Base-by-base conservation (phyloP, 2,113 vertebrate species). In the Oreochromis niloticus region DNA sequence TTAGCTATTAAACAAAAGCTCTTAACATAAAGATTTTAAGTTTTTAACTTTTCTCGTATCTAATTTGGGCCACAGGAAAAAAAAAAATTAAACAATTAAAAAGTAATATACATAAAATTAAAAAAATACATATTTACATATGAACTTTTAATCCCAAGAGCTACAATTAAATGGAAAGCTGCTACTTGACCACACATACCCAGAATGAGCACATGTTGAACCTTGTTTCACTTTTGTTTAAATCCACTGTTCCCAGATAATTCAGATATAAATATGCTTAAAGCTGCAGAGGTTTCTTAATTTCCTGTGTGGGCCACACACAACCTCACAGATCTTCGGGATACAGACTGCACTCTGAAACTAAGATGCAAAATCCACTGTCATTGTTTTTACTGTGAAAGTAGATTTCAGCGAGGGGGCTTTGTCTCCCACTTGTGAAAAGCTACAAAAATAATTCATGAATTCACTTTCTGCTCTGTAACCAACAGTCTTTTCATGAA, bases 221-320 rank as follows among this genome's bases (percentile, higher is more conserved):
- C 93, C 93, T 92, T 93, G 89, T 94, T 95, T 93, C 85, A 92
- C 94, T 93, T 95, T 95, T 94, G 94, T 96, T 95, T 96, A 96
- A 96, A 96, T 91, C 93, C 61, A 41, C 90, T 93, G 95, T 95
- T 96, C 94, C 95, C 92, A 95, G 94, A 93, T 96, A 95, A 96
- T 95, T 95, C 93, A 87, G 93, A 95, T 93, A 95, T 94, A 97
- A 96, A 97, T 96, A 96, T 95, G 93, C 95, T 96, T 91, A 94
- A 95, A 95, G 93, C 94, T 95, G 88, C 89, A 43, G 94, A 96
- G 95, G 96, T 95, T 96, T 96, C 94, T 96, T 96, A 95, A 96
- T 97, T 97, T 97, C 96, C 96, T 97, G 96, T 96, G 94, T 41
- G 87, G 96, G 94, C 96, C 96, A 97, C 96, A 96, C 96, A 95